These are phyloP conservation scores for Camponotus pennsylvanicus DNA, from an alignment of 1,140 invertebrate species.

Conservation along the genomic window DNA sequence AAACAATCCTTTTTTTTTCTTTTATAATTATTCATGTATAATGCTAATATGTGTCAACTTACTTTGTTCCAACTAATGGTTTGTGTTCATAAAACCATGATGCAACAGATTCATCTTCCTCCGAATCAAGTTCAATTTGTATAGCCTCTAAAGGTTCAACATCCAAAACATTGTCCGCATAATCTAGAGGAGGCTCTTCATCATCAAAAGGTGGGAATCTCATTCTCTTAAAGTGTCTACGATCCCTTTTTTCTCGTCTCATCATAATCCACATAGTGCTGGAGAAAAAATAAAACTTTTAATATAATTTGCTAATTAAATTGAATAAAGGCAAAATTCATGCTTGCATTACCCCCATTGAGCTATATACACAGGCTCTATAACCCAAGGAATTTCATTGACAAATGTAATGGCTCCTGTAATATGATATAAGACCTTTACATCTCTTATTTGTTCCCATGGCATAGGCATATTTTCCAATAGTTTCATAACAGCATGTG, in stretches of 20 bases:
- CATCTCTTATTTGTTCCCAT: constrained; percentile 99
- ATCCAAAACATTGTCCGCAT: constrained; percentile 99
- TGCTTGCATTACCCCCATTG: constrained; percentile 96
- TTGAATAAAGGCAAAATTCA: background rate
- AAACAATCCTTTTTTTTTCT: background rate
- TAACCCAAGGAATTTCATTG: constrained; percentile 99
- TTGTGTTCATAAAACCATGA: constrained; percentile 99
- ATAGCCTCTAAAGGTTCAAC: constrained; percentile 99
- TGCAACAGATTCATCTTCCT: constrained; percentile 96
- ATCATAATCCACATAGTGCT: constrained; percentile 99
- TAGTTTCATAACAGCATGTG: constrained; percentile 99
- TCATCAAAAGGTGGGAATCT: constrained; percentile 99
- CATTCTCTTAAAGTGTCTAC: constrained; percentile 99
- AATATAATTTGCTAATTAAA: background rate
- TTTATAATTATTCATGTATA: constrained; percentile 13
- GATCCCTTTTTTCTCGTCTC: constrained; percentile 99
- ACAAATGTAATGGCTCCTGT: constrained; percentile 99
- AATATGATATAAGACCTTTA: constrained; percentile 98
- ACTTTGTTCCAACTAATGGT: constrained; percentile 96
- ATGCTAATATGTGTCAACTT: constrained; percentile 72
- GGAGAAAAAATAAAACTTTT: constrained; percentile 60
- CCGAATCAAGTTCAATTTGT: constrained; percentile 98
- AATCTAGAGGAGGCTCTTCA: constrained; percentile 99
- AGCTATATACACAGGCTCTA: constrained; percentile 99
- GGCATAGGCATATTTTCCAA: constrained; percentile 99